Evolutionary conservation across 2,797 vertebrate species (phyloP).

Genomic region (Prunella strophiata): DNA sequence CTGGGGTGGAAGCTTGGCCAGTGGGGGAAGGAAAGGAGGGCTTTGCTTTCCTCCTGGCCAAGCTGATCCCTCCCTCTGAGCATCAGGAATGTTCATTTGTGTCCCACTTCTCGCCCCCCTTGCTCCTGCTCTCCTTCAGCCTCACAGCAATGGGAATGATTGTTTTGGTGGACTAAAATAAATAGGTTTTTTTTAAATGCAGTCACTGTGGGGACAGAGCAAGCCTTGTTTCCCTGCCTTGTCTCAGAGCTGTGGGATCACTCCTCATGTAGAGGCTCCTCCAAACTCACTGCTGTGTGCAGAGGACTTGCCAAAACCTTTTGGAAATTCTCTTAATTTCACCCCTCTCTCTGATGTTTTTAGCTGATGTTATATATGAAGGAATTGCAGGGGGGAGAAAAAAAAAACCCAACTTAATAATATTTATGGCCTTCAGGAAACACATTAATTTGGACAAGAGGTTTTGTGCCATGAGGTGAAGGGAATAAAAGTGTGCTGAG

Average conservation of each 20-base stretch:
- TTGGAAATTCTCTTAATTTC: not conserved
- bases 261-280: not conserved
- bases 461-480: not conserved
- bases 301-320: not conserved
- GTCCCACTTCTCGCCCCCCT: not conserved
- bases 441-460: not conserved
- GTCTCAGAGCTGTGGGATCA: not conserved
- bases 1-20: constrained; percentile 35
- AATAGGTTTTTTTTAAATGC: not conserved
- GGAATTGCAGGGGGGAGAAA: accelerated
- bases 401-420: not conserved
- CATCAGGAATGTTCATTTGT: constrained; percentile 3
- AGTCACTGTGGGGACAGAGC: not conserved
- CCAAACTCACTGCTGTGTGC: not conserved
- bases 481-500: not conserved
- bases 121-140: not conserved
- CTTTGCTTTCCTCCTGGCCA: constrained; percentile 50
- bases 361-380: constrained; percentile 6
- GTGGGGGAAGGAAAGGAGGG: constrained; percentile 29
- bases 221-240: not conserved
- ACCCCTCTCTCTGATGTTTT: constrained; percentile 12
- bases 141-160: not conserved
- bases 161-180: not conserved
- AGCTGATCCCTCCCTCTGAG: constrained; percentile 22
- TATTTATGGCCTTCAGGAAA: not conserved